Conservation (phyloP, 2,113 vertebrate species). For the Noturus placidus region DNA sequence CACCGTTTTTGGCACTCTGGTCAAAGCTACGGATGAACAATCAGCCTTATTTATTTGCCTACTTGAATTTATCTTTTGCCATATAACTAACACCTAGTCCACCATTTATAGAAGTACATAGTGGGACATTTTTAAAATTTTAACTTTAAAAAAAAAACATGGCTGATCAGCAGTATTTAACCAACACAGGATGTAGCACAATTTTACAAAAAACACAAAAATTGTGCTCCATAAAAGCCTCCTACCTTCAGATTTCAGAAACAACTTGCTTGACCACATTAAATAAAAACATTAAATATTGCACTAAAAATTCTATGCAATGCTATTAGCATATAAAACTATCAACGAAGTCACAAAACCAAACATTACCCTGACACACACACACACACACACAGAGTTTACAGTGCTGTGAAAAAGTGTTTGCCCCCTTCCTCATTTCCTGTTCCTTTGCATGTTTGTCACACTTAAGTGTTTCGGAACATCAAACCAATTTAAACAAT, state of each 20-base stretch:
- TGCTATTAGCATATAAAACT: not conserved
- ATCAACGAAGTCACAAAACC: not conserved
- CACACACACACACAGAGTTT: not conserved
- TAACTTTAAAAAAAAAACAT: not conserved
- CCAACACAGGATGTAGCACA: not conserved
- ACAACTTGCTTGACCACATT: not conserved
- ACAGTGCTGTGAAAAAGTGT: too few species aligned
- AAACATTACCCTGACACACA: not conserved
- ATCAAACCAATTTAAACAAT: too few species aligned
- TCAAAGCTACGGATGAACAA: not conserved
- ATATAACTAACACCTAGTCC: not conserved
- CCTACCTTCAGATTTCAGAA: not conserved
- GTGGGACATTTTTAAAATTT: not conserved
- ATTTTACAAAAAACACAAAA: not conserved
- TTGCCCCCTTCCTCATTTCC: too few species aligned
- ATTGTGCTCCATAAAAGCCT: not conserved
- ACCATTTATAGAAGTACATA: conserved; percentile 10
- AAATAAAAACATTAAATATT: not conserved
- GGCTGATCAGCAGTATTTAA: not conserved
- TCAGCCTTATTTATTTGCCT: not conserved
- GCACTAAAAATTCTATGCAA: not conserved
- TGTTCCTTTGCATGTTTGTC: too few species aligned
- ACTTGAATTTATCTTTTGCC: not conserved
- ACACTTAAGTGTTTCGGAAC: too few species aligned
- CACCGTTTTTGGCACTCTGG: not conserved